phyloP scores from a whole-genome alignment of 1,140 invertebrate species.

The Eurytemora carolleeae region DNA sequence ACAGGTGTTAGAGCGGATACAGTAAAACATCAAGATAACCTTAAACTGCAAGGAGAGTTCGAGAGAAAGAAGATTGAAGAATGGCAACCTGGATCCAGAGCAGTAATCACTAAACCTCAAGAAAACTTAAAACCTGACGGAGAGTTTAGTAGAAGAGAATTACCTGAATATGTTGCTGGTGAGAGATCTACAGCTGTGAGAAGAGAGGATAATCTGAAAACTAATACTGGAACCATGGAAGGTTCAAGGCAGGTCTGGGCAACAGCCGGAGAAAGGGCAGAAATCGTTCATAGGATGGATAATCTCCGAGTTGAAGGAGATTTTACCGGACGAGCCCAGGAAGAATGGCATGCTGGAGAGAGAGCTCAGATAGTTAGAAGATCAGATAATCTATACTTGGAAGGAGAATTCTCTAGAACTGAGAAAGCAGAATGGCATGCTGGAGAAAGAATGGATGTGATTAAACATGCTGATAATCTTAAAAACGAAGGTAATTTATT shows the following conservation, averaged over 20 bases:
- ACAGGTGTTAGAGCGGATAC: slow-evolving; percentile 16
- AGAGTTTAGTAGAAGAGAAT: slow-evolving; percentile 10
- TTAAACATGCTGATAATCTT: slow-evolving; percentile 26
- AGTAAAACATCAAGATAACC: slow-evolving; percentile 21
- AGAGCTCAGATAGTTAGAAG: slow-evolving; percentile 27
- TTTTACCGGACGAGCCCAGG: slow-evolving; percentile 17
- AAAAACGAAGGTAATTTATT: slow-evolving; percentile 31
- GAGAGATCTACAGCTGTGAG: slow-evolving; percentile 27
- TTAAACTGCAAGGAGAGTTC: slow-evolving; percentile 48
- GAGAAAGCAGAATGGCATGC: background rate
- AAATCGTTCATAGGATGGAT: slow-evolving; percentile 27
- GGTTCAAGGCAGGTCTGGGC: slow-evolving; percentile 26
- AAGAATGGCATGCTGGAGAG: slow-evolving; percentile 21
- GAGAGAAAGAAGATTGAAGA: slow-evolving; percentile 15
- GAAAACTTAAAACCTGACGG: slow-evolving; percentile 20
- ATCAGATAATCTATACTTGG: slow-evolving; percentile 32
- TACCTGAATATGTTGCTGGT: slow-evolving; percentile 17
- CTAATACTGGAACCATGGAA: slow-evolving; percentile 30
- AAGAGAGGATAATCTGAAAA: slow-evolving; percentile 33
- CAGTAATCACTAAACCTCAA: slow-evolving; percentile 23
- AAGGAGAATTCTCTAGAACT: slow-evolving; percentile 31
- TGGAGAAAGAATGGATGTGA: slow-evolving; percentile 7
- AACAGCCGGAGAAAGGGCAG: slow-evolving; percentile 25
- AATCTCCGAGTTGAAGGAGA: slow-evolving; percentile 27
- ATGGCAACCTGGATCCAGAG: slow-evolving; percentile 18